phyloP scores from a whole-genome alignment of 2,113 vertebrate species.

The Synchiropus splendidus region DNA sequence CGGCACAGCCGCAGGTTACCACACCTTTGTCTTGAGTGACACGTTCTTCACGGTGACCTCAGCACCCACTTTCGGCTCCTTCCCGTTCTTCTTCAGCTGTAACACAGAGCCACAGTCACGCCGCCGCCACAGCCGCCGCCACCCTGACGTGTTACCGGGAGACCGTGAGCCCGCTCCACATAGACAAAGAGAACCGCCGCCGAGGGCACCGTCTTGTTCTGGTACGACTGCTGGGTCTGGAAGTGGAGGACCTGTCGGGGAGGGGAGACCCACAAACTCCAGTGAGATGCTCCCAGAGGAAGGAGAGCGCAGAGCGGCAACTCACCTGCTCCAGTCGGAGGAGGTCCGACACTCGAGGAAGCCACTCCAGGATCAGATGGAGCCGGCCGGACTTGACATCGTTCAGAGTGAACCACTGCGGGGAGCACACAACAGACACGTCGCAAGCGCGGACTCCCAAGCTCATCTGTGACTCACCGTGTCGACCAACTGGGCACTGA shows the following conservation, averaged over 20 bases:
- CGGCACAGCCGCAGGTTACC: no score
- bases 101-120: constrained; percentile 7
- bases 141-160: constrained; percentile 71
- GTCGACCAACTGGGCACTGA: constrained; percentile 71
- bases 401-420: constrained; percentile 81
- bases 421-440: neutral
- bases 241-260: constrained; percentile 67
- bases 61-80: constrained; percentile 71
- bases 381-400: constrained; percentile 82
- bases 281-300: constrained; percentile 50
- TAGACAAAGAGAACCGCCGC: constrained; percentile 75
- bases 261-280: constrained; percentile 67
- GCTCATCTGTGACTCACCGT: constrained; percentile 60
- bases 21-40: constrained; percentile 76
- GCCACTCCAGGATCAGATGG: constrained; percentile 78
- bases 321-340: constrained; percentile 74
- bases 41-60: constrained; percentile 64
- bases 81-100: constrained; percentile 79
- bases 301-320: neutral
- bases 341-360: constrained; percentile 62
- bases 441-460: neutral
- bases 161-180: constrained; percentile 73
- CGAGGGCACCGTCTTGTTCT: constrained; percentile 73
- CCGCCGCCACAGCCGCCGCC: no score
- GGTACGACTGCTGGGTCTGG: constrained; percentile 71